Percentiles rank a stretch among this genome's conserved stretches.
Conservation (phyloP, 2,113 vertebrate species). For the Osmerus eperlanus region DNA sequence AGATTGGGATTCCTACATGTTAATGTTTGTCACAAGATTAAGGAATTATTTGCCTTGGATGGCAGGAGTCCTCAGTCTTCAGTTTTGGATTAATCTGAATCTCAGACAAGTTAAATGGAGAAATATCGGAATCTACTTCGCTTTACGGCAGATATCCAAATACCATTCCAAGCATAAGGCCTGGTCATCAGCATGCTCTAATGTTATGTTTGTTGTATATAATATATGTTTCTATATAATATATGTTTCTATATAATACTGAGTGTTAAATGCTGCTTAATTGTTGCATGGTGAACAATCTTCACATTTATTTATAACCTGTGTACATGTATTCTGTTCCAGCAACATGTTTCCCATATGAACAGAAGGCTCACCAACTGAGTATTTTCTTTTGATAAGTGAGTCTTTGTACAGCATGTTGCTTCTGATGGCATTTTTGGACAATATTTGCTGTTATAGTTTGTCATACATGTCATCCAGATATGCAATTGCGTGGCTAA, state of each 20-base stretch:
- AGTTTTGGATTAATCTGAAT: constrained; percentile 58
- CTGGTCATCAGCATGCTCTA: not conserved
- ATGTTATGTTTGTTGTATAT: not conserved
- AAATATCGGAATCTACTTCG: constrained; percentile 23
- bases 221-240: no score
- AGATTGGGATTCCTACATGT: constrained; percentile 20
- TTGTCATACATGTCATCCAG: not conserved
- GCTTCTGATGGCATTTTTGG: not conserved
- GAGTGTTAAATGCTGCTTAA: not conserved
- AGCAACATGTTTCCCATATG: no score
- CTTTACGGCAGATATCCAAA: constrained; percentile 16
- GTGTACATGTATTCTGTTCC: no score
- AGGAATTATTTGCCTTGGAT: not conserved
- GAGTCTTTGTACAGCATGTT: not conserved
- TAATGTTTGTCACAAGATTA: constrained; percentile 4
- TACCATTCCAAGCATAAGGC: constrained; percentile 5
- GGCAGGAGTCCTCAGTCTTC: constrained; percentile 39
- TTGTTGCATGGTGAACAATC: not conserved
- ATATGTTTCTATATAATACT: no score
- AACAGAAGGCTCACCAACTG: no score
- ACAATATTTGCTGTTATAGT: not conserved
- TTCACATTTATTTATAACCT: not conserved
- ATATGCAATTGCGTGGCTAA: not conserved
- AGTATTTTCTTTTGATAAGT: no score
- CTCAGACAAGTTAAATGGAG: constrained; percentile 37